phyloP scores from a whole-genome alignment of 2,797 vertebrate species.

The Alfaro cultratus region DNA sequence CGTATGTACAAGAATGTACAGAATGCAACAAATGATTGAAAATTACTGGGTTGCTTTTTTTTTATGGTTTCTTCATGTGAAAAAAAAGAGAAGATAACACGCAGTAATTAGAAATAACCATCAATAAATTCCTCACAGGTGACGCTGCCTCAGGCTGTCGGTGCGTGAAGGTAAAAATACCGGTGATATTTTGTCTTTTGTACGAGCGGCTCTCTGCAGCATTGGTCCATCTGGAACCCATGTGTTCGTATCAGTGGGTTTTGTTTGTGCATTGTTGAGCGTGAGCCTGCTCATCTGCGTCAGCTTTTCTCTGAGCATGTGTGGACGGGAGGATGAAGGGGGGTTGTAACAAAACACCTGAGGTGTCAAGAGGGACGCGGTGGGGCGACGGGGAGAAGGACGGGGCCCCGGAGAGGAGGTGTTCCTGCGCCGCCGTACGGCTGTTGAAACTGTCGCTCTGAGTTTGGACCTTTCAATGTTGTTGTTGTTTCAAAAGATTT shows the following conservation, averaged over 20 bases:
- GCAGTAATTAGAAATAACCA: slow-evolving; percentile 18
- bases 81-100: slow-evolving; percentile 4
- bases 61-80: slow-evolving; percentile 11
- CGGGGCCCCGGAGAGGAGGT: slow-evolving; percentile 61
- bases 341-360: slow-evolving; percentile 74
- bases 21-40: slow-evolving; percentile 38
- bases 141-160: not conserved
- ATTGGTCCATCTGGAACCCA: slow-evolving; percentile 59
- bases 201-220: slow-evolving; percentile 36
- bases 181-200: slow-evolving; percentile 22
- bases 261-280: slow-evolving; percentile 32
- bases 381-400: slow-evolving; percentile 58
- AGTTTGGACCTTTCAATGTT: slow-evolving; percentile 63
- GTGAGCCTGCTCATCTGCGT: slow-evolving; percentile 14
- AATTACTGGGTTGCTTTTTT: slow-evolving; percentile 48
- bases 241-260: slow-evolving; percentile 38
- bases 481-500: slow-evolving; percentile 56
- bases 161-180: slow-evolving; percentile 33
- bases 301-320: slow-evolving; percentile 1
- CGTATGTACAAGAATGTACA: slow-evolving; percentile 15
- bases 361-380: slow-evolving; percentile 67
- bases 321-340: slow-evolving; percentile 38
- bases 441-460: slow-evolving; percentile 73
- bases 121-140: slow-evolving; percentile 27
- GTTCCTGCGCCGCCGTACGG: slow-evolving; percentile 72